Evolutionary conservation across 2,113 vertebrate genomes (phyloP), one percentile per base, ranked within the genome.

Genomic region (Cairina moschata): DNA sequence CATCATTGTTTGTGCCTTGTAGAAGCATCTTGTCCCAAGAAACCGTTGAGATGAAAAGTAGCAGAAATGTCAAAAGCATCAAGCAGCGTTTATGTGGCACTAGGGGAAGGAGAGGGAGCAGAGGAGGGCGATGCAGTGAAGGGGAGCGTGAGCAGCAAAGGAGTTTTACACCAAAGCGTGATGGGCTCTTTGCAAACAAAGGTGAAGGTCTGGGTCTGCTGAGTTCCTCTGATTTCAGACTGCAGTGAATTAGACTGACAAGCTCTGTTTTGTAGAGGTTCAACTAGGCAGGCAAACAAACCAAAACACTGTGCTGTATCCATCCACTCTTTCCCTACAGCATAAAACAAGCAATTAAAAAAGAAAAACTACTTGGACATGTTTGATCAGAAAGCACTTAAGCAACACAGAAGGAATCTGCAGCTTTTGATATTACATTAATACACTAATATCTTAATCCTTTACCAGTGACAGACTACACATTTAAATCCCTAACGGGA

Each of bases 361-460:
- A 28, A 77, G 50, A 55, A 42, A 44, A 75, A 32, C 69, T 95
- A 80, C 73, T 63, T 14, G 2, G 22, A 69, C 6, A 40, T 59
- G 54, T 96, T 97, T 97, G 94, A 96, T 97, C 95, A 96, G 95
- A 96, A 96, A 97, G 92, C 80, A 76, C 96, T 95, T 97, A 86
- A 67, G 74, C 86, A 91, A 94, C 67, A 83, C 32, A 55, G 92
- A 62, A 95, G 88, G 96, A 98, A 96, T 94, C 95, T 5, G 67
- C 62, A 86, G 95, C 87, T 98, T 96, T 98, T 98, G 97, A 97
- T 98, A 97, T 76, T 94, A 94, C 95, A 86, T 97, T 98, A 98
- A 98, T 96, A 91, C 71, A 86, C 86, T 98, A 98, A 97, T 98
- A 98, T 98, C 98, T 98, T 97, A 98, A 98, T 98, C 97, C 80